Base-by-base conservation (phyloP, 2,113 vertebrate genomes). In the Brachyhypopomus occidentalis region DNA sequence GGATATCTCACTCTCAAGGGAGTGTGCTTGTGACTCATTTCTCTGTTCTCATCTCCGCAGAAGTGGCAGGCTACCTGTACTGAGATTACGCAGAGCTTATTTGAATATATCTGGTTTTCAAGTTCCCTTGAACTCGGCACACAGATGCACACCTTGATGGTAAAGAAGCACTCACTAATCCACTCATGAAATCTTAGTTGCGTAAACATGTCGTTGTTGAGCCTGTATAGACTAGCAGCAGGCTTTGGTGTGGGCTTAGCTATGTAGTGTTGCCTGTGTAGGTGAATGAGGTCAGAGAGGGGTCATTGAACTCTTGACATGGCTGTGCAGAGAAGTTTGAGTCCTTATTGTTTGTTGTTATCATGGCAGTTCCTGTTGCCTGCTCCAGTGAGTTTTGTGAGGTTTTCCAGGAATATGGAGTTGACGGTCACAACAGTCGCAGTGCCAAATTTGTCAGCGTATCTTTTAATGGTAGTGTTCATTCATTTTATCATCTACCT, bases 311-410 rank as follows among this genome's bases (percentile, higher is more conserved):
- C 58, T 76, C 36, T 48, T 64, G 38, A 48, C 75, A 55, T 11
- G 75, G 75, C 59, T 77, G 64, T 60, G 25, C 36, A 38, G 58
- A 5, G 5, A 64, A 64, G 75, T 45, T 45, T 25, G 41, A 55
- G 75, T 52, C 25, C 38, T 67, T 41, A 22, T 30, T 67, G 75
- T 67, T 56, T 36, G 75, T 66, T 77, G 75, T 30, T 30, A 30
- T 45, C 45, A 36, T 36, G 75, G 45, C 63, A 22, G 63, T 67
- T 78, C 34, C 34, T 56, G 27, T 48, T 56, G 75, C 63, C 45
- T 78, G 17, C 19, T 27, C 75, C n/a, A 67, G 55, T 67, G 20
- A 77, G 45, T 5, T 4, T 63, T 2, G 16, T n/a, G 19, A 22
- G 75, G 45, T 63, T 52, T 19, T 78, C 45, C 60, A 36, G 11